Evolutionary conservation across 2,113 vertebrate species (phyloP).

Genomic region (Otolemur garnettii): DNA sequence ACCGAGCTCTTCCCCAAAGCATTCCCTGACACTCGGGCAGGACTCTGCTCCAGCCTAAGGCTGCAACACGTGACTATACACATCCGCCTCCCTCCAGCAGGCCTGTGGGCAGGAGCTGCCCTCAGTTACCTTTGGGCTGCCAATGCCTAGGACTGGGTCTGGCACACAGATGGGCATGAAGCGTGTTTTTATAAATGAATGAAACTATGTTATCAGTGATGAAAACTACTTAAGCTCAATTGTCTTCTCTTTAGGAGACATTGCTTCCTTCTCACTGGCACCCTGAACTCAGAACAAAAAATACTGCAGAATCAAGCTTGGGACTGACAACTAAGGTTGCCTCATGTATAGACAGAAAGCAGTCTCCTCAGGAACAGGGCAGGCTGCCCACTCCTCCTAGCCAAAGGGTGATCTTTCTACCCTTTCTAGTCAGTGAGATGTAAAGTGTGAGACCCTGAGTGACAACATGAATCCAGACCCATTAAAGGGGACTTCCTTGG

Average conservation of each 20-base stretch:
- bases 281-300: background rate
- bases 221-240: background rate
- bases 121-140: background rate
- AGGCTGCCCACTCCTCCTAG: background rate
- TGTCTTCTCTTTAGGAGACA: background rate
- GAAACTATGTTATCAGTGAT: background rate
- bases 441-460: background rate
- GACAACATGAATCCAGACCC: background rate
- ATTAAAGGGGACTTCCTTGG: background rate
- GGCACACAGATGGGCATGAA: background rate
- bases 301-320: background rate
- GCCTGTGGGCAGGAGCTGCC: background rate
- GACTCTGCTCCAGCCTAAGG: background rate
- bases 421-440: background rate
- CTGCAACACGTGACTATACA: fast-evolving
- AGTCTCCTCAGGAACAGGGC: background rate
- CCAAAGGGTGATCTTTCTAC: background rate
- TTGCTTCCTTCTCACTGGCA: background rate
- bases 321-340: background rate
- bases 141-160: background rate
- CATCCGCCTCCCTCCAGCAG: background rate
- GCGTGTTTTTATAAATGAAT: background rate
- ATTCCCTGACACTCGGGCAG: background rate
- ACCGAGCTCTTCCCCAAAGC: background rate
- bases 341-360: background rate